phyloP scores from a whole-genome alignment of 64 coral and sea anemone species.

The Orbicella faveolata region DNA sequence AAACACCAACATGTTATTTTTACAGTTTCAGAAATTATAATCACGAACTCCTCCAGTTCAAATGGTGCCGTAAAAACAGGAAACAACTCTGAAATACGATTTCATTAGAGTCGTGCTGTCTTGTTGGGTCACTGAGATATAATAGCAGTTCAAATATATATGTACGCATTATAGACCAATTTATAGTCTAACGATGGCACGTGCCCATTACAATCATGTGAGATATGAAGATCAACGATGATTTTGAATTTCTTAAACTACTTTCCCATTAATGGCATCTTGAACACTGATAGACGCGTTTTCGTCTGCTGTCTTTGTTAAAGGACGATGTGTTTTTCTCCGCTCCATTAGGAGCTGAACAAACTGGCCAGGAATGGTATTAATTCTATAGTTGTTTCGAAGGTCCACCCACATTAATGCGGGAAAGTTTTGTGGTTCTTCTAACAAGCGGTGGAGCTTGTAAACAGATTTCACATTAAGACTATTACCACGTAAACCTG shows the following conservation, averaged over 20 bases:
- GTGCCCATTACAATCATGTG: not conserved
- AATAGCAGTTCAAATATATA: no score
- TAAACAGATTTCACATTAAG: not conserved
- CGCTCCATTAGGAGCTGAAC: constrained; percentile 27
- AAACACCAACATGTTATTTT: no score
- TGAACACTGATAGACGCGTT: not conserved
- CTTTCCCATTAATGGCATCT: constrained; percentile 24
- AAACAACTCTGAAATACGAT: no score
- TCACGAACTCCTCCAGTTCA: no score
- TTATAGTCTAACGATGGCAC: not conserved
- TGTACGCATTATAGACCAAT: not conserved
- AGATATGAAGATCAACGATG: not conserved
- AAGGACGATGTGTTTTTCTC: not conserved
- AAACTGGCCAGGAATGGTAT: constrained; percentile 39
- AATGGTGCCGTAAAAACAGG: no score
- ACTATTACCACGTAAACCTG: constrained; percentile 47
- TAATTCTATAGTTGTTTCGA: constrained; percentile 53
- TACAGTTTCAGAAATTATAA: no score
- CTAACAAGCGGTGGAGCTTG: constrained; percentile 8
- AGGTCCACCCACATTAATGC: constrained; percentile 47
- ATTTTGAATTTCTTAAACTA: not conserved
- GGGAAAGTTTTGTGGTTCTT: constrained; percentile 28
- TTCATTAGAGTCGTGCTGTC: no score
- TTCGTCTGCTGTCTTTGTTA: not conserved
- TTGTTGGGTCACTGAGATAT: no score